Conservation (phyloP, 2,113 vertebrate genomes). For the Vulpes ferrilata region DNA sequence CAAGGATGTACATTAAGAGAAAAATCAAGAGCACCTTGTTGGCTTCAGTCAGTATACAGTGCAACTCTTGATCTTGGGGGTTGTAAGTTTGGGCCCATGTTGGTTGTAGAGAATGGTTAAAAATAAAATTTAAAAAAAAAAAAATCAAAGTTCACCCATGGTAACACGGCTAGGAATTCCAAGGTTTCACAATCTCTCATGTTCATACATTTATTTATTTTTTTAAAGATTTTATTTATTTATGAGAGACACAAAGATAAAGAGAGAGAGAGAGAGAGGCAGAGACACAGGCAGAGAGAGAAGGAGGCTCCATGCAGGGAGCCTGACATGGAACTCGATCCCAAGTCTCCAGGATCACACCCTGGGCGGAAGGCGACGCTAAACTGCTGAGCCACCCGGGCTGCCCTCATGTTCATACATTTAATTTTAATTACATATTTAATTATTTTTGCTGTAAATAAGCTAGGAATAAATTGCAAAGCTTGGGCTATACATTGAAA, state of each 20-base stretch:
- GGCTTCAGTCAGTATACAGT: not conserved
- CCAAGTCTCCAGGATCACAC: too few relatives aligned
- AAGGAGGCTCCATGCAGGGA: too few relatives aligned
- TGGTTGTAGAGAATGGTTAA: not conserved
- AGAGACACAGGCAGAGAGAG: too few relatives aligned
- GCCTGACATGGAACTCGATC: accelerated
- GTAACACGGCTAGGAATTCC: not conserved
- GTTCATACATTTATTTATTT: not conserved
- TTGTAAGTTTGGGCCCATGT: not conserved
- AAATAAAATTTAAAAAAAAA: not conserved
- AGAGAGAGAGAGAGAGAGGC: too few relatives aligned
- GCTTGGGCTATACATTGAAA: not conserved
- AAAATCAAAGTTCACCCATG: not conserved
- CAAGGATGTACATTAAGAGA: not conserved
- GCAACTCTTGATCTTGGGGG: not conserved
- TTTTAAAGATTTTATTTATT: too few relatives aligned
- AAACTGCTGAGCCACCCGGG: too few relatives aligned
- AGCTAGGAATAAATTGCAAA: not conserved
- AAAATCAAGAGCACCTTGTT: not conserved
- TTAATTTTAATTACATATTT: not conserved
- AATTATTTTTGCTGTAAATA: not conserved
- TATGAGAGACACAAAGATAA: too few relatives aligned
- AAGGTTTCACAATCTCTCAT: not conserved
- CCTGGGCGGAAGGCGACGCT: too few relatives aligned
- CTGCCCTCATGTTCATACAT: not conserved